These are phyloP conservation scores for Prionchulus punctatus DNA, from an alignment of 2,888 invertebrate genomes.

Conservation along the genomic window DNA sequence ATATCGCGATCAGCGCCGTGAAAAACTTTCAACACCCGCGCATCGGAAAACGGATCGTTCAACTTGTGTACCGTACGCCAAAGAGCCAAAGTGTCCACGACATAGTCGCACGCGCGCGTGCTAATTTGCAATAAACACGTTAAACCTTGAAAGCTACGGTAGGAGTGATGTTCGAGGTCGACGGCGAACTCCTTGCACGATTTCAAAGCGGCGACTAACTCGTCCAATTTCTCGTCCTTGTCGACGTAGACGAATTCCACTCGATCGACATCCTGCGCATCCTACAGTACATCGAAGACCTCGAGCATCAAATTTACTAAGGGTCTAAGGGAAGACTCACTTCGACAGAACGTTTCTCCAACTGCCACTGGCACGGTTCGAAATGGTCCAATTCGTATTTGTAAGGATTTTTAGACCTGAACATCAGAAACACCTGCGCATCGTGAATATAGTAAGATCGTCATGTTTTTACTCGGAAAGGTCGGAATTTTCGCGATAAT, in stretches of 20 bases:
- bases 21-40: conserved; percentile 71
- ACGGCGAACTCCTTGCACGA: conserved; percentile 60
- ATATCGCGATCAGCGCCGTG: conserved; percentile 80
- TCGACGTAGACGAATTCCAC: conserved; percentile 54
- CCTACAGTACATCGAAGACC: too few relatives aligned
- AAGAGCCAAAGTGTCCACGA: conserved; percentile 70
- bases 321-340: too few relatives aligned
- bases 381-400: conserved; percentile 20
- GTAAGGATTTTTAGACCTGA: conserved; percentile 20
- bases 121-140: conserved; percentile 92
- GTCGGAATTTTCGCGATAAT: neutral
- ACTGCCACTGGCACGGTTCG: conserved; percentile 12
- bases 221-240: conserved; percentile 47
- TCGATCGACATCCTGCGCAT: conserved; percentile 43
- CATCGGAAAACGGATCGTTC: conserved; percentile 76
- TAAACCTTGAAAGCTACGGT: conserved; percentile 70
- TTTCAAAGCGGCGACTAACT: conserved; percentile 50
- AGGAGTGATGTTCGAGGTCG: conserved; percentile 49
- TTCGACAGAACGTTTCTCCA: neutral
- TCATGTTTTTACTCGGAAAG: too few relatives aligned
- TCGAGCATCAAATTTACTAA: too few relatives aligned
- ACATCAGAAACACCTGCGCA: too few relatives aligned
- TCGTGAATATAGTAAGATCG: too few relatives aligned
- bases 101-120: conserved; percentile 56
- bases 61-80: conserved; percentile 61